A percentile compares a stretch with the other conserved stretches of the same genome.
Evolutionary conservation across 2,113 vertebrate species (phyloP).

Genomic region (Elaphurus davidianus): DNA sequence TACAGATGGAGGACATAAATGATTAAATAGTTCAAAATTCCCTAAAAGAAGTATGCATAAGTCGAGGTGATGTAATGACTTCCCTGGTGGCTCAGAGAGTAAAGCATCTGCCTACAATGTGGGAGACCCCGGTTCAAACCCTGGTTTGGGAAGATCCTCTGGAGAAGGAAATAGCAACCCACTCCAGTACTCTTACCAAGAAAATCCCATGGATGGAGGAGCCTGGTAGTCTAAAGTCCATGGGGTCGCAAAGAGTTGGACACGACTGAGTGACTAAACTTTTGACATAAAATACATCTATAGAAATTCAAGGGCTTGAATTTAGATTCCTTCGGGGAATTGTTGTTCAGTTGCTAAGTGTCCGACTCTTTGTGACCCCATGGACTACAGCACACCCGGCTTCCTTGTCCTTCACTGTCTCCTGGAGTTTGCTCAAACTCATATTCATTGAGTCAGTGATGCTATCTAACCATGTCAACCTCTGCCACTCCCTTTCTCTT

Average conservation of each 20-base stretch:
- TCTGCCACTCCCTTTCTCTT: not conserved
- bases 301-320: not conserved
- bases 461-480: not conserved
- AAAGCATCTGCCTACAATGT: not conserved
- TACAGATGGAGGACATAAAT: not conserved
- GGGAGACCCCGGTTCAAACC: not conserved
- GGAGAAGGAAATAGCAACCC: not conserved
- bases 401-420: not conserved
- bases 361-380: not conserved
- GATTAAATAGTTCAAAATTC: not conserved
- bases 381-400: not conserved
- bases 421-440: not conserved
- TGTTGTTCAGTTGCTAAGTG: not conserved
- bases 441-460: not conserved
- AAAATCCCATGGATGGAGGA: not conserved
- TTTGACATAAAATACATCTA: not conserved
- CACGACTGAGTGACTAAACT: not conserved
- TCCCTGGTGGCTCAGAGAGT: not conserved
- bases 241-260: not conserved
- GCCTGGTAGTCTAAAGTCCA: not conserved
- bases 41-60: not conserved
- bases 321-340: slow-evolving; percentile 34
- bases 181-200: not conserved
- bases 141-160: not conserved
- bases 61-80: not conserved